Base-by-base conservation (phyloP, 1,140 invertebrate genomes). In the Papilio xuthus region DNA sequence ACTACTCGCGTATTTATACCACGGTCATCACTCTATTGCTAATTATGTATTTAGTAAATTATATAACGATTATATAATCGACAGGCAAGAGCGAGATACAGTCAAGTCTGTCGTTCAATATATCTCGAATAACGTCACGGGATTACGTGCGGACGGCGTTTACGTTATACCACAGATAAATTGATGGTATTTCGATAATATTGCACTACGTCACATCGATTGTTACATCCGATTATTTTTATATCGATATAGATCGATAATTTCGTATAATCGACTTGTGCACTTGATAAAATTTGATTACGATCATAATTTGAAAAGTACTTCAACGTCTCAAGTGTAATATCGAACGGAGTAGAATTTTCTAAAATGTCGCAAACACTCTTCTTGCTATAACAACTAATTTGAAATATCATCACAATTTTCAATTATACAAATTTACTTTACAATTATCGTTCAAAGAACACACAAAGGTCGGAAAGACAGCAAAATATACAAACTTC, bases 221-320 rank as follows among this genome's bases (percentile, higher is more conserved):
- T 12, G 13, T 6, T 15, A 73, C 26, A 69, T 75, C 71, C 56
- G 86, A 90, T 90, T 78, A 41, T 42, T 15, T 70, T 50, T 78
- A 37, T 37, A 37, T 37, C 32, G 32, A 37, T 37, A 37, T 28
- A 37, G 26, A 67, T 67, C 23, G 60, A 67, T 67, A 67, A 67
- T 28, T 67, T 28, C 60, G 26, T 67, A 67, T 26, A 67, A 67
- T 67, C 60, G 12, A 67, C 23, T 67, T 32, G 60, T 18, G 13
- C 23, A 28, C 23, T 60, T 26, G 56, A 60, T 67, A 12, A 67
- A 67, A 67, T 13, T 28, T 15, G 60, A 67, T 67, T 15, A 67
- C 18, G 23, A 67, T 67, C 60, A 32, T 28, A 67, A 67, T 67
- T 67, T 4, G 60, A 28, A 67, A 67, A 60, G 60, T 32, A 28